Base-by-base conservation (phyloP, 2,888 invertebrate species). In the Bombylius major region DNA sequence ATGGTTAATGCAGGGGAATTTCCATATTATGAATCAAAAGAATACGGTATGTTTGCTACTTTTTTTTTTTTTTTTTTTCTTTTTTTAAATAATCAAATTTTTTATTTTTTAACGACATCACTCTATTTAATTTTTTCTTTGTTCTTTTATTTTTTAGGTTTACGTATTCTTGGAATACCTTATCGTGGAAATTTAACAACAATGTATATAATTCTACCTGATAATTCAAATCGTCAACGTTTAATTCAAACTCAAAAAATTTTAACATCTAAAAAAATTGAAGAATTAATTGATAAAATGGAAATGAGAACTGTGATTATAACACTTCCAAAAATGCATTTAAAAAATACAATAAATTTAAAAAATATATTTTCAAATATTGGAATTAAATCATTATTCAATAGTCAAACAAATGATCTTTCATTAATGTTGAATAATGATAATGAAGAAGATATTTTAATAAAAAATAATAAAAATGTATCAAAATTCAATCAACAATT, bases 321-420 rank as follows among this genome's bases (percentile, higher is more conserved):
- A 4, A 68, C 84, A 0, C 75, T 82, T 42, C 89, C 89, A 1
- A 86, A 84, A 69, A 84, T 90, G 83, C 81, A 83, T 62, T 71
- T 90, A 3, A 78, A 81, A 59, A 80, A 77, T 50, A 78, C 76
- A 0, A 63, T 80, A 4, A 77, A 79, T 61, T 68, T 89, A 47
- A 80, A 77, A 56, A 60, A 73, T 0, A 64, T 80, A 0, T 70
- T 89, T 5, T 69, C 78, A 60, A 66, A 69, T 4, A 67, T 89
- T 56, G 86, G 86, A 0, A 67, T 87, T 0, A 67, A 69, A 4
- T 77, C 83, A 0, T 73, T 90, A 58, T 90, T 91, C 66, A 68
- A 76, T 57, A 77, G 79, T 0, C 61, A 61, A 0, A 67, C 72
- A 53, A 83, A 86, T 1, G 86, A 89, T 70, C 78, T 90, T 51